Evolutionary conservation across 2,113 vertebrate genomes (phyloP), one percentile per base, ranked within the genome.

Genomic region (Syngnathus typhle): DNA sequence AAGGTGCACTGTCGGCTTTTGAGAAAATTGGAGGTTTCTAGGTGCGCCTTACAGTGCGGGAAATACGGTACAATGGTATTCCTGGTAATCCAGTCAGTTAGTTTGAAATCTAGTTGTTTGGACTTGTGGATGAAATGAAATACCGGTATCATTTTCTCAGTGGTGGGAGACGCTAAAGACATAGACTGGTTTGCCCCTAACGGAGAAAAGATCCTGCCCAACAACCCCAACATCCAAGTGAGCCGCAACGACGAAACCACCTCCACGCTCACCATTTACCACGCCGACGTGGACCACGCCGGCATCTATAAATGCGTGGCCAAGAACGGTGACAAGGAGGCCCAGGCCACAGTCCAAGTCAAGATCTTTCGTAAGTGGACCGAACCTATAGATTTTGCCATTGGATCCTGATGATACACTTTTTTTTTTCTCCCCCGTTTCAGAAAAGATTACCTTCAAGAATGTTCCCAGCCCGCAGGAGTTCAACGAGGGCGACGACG

Each of bases 221-320:
- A 92, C 85, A 91, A 93, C 67, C 93, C 88, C 44, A 93, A 93
- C 75, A 93, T 99, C 81, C 93, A 91, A 0, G 93, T 98, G 79
- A 92, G 89, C 67, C 90, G 90, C 62, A 93, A 75, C 0, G 95
- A 96, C 1, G 95, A 98, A 27, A 76, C 83, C 37, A 91, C 89
- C 0, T 95, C 95, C 1, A 94, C 92, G 0, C 95, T 99, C 72
- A 98, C 94, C 81, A 98, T 99, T 80, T 98, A 99, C 90, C 94
- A 95, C 0, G 96, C 95, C 76, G 90, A 90, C 51, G 91, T 95
- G 0, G 94, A 98, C 7, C 94, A 93, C 0, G 95, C 97, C 0
- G 96, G 97, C 69, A 95, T 95, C 83, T 98, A 99, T 87, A 98
- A 95, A 85, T 99, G 97, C 0, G 92, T 98, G 71, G 95, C 95